Evolutionary conservation across 35 echinoderm and acorn worm species (phyloP).

Genomic region (Acanthaster planci): DNA sequence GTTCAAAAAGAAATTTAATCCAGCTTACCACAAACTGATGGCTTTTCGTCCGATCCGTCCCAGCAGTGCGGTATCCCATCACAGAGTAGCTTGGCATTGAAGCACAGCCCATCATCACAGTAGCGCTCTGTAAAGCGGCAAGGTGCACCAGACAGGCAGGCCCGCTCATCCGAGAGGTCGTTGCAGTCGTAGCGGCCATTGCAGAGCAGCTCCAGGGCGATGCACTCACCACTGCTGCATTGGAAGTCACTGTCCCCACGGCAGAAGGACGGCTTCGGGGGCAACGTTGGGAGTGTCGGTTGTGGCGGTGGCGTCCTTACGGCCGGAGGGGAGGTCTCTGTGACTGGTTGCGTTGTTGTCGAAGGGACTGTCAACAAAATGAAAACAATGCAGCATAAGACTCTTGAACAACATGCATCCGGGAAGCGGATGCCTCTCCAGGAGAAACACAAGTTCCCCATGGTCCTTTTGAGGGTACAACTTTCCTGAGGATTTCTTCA

Average conservation of each 20-base stretch:
- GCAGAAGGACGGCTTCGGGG: neutral
- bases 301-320: neutral
- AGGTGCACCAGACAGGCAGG: neutral
- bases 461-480: too few species aligned
- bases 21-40: conserved; percentile 3
- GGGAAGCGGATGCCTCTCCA: too few species aligned
- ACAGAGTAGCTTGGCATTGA: conserved; percentile 1
- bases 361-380: too few species aligned
- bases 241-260: conserved; percentile 4
- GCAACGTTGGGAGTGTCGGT: neutral
- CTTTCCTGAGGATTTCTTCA: too few species aligned
- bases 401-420: too few species aligned
- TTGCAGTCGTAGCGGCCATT: conserved; percentile 21
- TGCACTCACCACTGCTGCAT: conserved; percentile 36
- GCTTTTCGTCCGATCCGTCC: conserved; percentile 33
- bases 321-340: too few species aligned
- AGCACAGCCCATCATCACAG: neutral
- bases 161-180: conserved; percentile 25
- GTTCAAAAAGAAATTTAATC: neutral
- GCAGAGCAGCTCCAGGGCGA: conserved; percentile 5
- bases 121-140: neutral
- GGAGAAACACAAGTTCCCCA: too few species aligned
- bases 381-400: too few species aligned
- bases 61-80: conserved; percentile 42
- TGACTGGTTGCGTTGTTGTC: too few species aligned